Evolutionary conservation across 1,140 invertebrate species (phyloP).

Genomic region (Drosophila watanabei): DNA sequence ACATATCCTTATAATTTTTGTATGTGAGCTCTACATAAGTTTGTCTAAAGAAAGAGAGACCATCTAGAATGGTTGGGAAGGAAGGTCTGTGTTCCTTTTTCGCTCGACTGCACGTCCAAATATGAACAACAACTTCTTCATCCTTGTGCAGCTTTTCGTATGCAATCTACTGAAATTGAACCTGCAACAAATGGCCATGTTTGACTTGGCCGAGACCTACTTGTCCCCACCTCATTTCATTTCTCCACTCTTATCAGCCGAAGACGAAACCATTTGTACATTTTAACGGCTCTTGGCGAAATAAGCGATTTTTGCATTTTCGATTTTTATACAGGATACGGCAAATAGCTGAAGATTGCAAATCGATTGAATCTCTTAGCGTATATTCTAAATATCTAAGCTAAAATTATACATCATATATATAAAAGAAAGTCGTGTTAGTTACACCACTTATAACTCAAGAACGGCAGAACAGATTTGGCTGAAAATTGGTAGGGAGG

Average conservation of each 20-base stretch:
- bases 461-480: no score
- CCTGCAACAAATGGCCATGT: conserved; percentile 79
- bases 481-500: no score
- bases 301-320: conserved; percentile 83
- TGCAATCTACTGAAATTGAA: conserved; percentile 82
- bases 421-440: no score
- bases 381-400: background rate
- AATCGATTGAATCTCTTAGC: conserved; percentile 23
- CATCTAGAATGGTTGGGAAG: conserved; percentile 20
- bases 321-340: conserved; percentile 58
- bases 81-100: conserved; percentile 62
- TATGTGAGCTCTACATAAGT: conserved; percentile 68
- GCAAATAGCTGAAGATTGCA: no score
- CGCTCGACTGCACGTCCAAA: conserved; percentile 79
- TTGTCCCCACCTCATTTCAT: conserved; percentile 26
- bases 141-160: conserved; percentile 44
- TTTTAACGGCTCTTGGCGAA: conserved; percentile 80
- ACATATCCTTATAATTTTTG: conserved; percentile 82
- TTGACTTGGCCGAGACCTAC: conserved; percentile 71
- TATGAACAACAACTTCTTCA: conserved; percentile 78
- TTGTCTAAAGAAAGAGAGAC: conserved; percentile 29
- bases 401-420: no score
- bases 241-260: conserved; percentile 5
- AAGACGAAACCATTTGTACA: conserved; percentile 56
- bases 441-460: no score